phyloP scores from a whole-genome alignment of 53 echinoderm and acorn worm species.

The Luidia sarsii region DNA sequence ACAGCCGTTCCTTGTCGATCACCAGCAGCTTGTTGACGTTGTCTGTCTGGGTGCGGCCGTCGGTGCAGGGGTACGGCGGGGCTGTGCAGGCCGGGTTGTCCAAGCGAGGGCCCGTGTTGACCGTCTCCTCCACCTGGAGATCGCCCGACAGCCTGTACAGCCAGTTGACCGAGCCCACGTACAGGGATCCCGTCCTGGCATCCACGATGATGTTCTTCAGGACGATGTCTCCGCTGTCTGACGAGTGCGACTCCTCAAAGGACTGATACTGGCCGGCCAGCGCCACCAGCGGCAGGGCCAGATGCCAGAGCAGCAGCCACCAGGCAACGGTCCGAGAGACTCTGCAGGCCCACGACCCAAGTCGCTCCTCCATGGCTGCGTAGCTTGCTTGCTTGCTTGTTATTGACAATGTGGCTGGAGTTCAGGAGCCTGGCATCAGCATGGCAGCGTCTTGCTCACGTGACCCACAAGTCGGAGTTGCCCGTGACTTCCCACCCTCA shows the following conservation, averaged over 20 bases:
- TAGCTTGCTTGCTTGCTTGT: neutral
- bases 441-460: neutral
- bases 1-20: conserved; percentile 62
- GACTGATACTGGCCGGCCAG: neutral
- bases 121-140: conserved; percentile 24
- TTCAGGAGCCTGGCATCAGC: neutral
- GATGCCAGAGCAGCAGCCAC: conserved; percentile 30
- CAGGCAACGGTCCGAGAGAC: neutral
- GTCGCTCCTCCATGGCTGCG: neutral
- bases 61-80: conserved; percentile 61
- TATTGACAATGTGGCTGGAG: neutral
- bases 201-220: conserved; percentile 74
- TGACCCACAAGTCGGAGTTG: no score
- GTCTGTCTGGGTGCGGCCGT: conserved; percentile 40
- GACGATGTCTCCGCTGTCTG: conserved; percentile 14
- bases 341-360: neutral
- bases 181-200: conserved; percentile 53
- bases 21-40: conserved; percentile 84
- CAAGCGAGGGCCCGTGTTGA: conserved; percentile 65
- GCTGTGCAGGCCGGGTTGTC: conserved; percentile 71
- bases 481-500: no score
- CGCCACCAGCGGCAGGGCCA: neutral
- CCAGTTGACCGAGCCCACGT: conserved; percentile 78
- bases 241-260: conserved; percentile 44
- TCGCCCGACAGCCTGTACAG: conserved; percentile 73